Evolutionary conservation across 2,888 invertebrate species (phyloP).

Genomic region (Trichogramma evanescens): DNA sequence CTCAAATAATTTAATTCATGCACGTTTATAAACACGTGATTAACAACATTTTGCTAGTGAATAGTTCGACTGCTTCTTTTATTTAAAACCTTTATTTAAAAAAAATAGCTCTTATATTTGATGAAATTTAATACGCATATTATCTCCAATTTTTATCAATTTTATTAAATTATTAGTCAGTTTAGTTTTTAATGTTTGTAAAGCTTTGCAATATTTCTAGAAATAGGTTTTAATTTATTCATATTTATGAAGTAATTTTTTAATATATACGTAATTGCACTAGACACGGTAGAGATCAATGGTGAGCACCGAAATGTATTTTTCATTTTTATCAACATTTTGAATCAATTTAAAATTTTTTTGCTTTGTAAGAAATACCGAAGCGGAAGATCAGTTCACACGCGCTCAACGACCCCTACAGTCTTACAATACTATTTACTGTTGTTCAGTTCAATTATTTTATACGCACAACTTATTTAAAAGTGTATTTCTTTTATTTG

Average conservation of each 20-base stretch:
- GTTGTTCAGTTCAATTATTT: neutral
- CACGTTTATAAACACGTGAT: too few species aligned
- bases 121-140: neutral
- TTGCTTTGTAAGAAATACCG: slow-evolving; percentile 22
- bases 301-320: slow-evolving; percentile 26
- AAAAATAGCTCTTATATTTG: too few species aligned
- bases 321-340: slow-evolving; percentile 14
- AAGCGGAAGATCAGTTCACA: slow-evolving; percentile 9
- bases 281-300: slow-evolving; percentile 32
- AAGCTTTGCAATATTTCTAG: slow-evolving; percentile 13
- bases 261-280: slow-evolving; percentile 29
- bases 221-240: slow-evolving; percentile 7
- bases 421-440: neutral
- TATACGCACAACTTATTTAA: neutral
- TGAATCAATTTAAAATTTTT: slow-evolving; percentile 26
- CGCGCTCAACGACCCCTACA: slow-evolving; percentile 13
- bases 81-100: slow-evolving; percentile 16
- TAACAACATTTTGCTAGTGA: too few species aligned
- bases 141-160: slow-evolving; percentile 21
- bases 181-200: slow-evolving; percentile 8
- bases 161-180: neutral
- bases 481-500: slow-evolving; percentile 25
- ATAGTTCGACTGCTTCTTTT: too few species aligned
- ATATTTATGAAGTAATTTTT: slow-evolving; percentile 23
- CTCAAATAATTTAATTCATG: too few species aligned